phyloP scores from a whole-genome alignment of 2,888 invertebrate genomes.

The Zhengitettix transpicula region DNA sequence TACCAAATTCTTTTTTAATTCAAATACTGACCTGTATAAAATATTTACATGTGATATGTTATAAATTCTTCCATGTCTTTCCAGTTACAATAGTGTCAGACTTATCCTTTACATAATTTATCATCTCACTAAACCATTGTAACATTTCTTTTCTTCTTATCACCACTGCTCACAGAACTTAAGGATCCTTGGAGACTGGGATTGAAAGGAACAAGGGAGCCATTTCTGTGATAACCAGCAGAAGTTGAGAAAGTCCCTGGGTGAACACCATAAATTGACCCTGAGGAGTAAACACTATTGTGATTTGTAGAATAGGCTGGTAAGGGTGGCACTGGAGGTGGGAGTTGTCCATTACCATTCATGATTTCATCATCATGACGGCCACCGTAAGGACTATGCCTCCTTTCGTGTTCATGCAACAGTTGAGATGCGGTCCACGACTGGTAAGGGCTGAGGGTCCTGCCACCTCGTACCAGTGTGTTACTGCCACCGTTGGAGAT shows the following conservation, averaged over 20 bases:
- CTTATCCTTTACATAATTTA: background rate
- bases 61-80: background rate
- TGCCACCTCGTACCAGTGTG: slow-evolving; percentile 26
- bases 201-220: slow-evolving; percentile 26
- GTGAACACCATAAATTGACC: slow-evolving; percentile 12
- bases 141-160: slow-evolving; percentile 37
- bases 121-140: slow-evolving; percentile 33
- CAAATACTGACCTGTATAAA: background rate
- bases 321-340: slow-evolving; percentile 36
- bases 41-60: background rate
- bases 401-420: slow-evolving; percentile 37
- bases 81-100: background rate
- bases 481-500: slow-evolving; percentile 15
- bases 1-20: background rate
- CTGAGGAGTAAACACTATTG: slow-evolving; percentile 13
- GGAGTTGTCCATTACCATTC: slow-evolving; percentile 11
- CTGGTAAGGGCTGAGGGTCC: slow-evolving; percentile 34
- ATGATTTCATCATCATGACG: background rate
- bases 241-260: slow-evolving; percentile 8
- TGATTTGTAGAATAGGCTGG: slow-evolving; percentile 25
- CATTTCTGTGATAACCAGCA: slow-evolving; percentile 21
- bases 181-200: slow-evolving; percentile 36
- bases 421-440: slow-evolving; percentile 43
- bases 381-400: slow-evolving; percentile 30
- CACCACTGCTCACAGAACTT: slow-evolving; percentile 35